phyloP scores from a whole-genome alignment of 1,140 invertebrate genomes.

The Drosophila virilis region DNA sequence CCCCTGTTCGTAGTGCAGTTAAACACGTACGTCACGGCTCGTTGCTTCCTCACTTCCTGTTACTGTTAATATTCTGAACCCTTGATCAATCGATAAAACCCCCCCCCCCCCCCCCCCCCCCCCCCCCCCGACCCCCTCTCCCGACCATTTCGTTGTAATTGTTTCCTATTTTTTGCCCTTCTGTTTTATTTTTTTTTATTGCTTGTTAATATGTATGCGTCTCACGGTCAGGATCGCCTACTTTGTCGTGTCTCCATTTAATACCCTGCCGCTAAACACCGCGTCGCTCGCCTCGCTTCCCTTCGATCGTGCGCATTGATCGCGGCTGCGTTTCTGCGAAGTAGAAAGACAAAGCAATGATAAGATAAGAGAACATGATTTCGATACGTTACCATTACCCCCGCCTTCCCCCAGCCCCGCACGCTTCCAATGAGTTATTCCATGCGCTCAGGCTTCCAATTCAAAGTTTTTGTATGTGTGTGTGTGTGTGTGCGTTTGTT shows the following conservation, averaged over 20 bases:
- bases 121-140: neutral
- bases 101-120: neutral
- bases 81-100: constrained; percentile 27
- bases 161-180: neutral
- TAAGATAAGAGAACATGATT: constrained; percentile 48
- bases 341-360: constrained; percentile 41
- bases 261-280: neutral
- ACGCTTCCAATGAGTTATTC: neutral
- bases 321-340: constrained; percentile 21
- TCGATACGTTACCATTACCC: neutral
- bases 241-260: constrained; percentile 14
- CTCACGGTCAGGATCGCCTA: constrained; percentile 18
- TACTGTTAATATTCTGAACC: constrained; percentile 15
- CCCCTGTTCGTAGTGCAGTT: neutral
- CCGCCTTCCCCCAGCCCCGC: neutral
- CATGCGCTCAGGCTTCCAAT: neutral
- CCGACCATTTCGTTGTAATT: neutral
- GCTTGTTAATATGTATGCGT: constrained; percentile 26
- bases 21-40: constrained; percentile 27
- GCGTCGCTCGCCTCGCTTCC: neutral
- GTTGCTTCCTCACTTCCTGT: constrained; percentile 35
- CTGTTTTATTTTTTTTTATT: constrained; percentile 16
- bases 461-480: constrained; percentile 7
- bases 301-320: constrained; percentile 12
- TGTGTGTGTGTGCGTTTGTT: constrained; percentile 11